Evolutionary conservation across 2,797 vertebrate species (phyloP).

Genomic region (Australoheros facetus): DNA sequence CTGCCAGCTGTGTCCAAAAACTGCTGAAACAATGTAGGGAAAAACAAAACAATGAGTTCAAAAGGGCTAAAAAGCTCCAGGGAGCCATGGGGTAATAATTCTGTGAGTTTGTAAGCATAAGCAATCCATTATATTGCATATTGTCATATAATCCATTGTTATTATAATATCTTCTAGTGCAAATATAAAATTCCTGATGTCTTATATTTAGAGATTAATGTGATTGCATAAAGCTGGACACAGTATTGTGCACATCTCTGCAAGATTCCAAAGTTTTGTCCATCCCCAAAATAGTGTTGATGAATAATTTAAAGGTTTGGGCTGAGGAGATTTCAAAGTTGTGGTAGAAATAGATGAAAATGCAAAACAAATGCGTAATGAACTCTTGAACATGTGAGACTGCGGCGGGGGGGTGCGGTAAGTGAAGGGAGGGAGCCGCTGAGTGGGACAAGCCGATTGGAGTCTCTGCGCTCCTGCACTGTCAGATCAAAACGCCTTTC

Average conservation of each 20-base stretch:
- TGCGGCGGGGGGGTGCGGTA: neutral
- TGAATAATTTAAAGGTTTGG: slow-evolving; percentile 59
- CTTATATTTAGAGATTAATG: slow-evolving; percentile 2
- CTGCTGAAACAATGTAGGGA: neutral
- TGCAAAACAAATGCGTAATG: slow-evolving; percentile 65
- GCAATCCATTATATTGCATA: too few species aligned
- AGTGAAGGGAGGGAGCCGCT: slow-evolving; percentile 26
- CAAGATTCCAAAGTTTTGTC: slow-evolving; percentile 35
- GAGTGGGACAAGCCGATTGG: slow-evolving; percentile 65
- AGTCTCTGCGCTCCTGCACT: slow-evolving; percentile 61
- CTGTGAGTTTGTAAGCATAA: neutral
- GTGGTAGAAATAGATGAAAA: slow-evolving; percentile 55
- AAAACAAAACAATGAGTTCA: neutral
- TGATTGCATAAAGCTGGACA: slow-evolving; percentile 13
- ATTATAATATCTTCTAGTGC: neutral
- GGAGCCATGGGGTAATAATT: neutral
- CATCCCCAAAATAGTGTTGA: slow-evolving; percentile 40
- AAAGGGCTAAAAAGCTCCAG: neutral
- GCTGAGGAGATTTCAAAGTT: slow-evolving; percentile 56
- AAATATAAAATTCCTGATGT: neutral
- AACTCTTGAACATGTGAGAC: slow-evolving; percentile 60
- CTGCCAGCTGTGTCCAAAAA: neutral
- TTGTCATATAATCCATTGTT: too few species aligned
- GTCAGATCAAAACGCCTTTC: slow-evolving; percentile 76
- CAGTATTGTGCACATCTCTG: slow-evolving; percentile 25